Base-by-base conservation (phyloP, 2,797 vertebrate species). In the Carcharodon carcharias region DNA sequence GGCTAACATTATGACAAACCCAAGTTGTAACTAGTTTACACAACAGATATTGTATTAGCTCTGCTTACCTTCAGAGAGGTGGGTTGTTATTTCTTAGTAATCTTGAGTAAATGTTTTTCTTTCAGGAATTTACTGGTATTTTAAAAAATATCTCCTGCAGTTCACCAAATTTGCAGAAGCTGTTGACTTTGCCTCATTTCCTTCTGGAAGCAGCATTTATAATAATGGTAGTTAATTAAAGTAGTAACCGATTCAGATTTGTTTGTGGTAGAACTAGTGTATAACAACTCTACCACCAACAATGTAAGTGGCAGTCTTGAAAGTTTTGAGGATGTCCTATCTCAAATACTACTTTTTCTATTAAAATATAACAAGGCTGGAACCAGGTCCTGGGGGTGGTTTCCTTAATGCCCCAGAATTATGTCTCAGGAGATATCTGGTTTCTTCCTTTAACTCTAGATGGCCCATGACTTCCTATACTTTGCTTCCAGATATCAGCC, bases 91-190 rank as follows among this genome's bases (percentile, higher is more conserved):
- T 95, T 77, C 69, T 73, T 28, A 95, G 14, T 63, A 92, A 92
- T 92, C 73, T 35, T n/a, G 31, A 92, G 28, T 56, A n/a, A 95
- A 95, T 95, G 14, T 95, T 95, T 95, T 54, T 58, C 26, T 9
- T 12, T 21, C 92, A 7, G 61, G 88, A 91, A 65, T 40, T 63
- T 61, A 58, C 14, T 91, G 31, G 88, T 93, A 40, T 93, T 93
- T 67, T 93, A 23, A 2, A 45, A 67, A 26, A 12, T 93, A 65
- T 26, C 45, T 93, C 61, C 18, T 93, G 16, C 91, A 18, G 61
- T 63, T 92, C 61, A 40, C 89, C 61, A 65, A 40, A 93, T 67
- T 67, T 67, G 61, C n/a, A 45, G n/a, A 67, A 93, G 61, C n/a
- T 45, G 6, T 65, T 93, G 8, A 26, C n/a, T 45, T 93, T 26